Conservation (phyloP, 2,797 vertebrate species). For the Potorous gilbertii region DNA sequence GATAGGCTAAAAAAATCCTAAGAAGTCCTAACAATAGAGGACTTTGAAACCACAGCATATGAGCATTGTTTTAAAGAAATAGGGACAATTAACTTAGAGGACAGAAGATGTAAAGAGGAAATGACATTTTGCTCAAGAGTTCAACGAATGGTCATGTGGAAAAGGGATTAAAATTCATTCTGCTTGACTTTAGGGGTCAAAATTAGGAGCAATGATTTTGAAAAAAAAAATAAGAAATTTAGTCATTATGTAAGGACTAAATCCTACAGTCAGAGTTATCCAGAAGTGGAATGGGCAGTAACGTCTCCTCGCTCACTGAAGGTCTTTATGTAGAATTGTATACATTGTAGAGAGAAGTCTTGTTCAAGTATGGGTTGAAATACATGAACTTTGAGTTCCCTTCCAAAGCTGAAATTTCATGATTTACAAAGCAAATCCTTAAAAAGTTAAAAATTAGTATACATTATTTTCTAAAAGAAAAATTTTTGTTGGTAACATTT, state of each 20-base stretch:
- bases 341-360: not conserved
- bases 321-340: not conserved
- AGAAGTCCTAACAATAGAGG: not conserved
- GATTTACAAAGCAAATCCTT: not conserved
- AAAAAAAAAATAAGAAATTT: not conserved
- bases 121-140: not conserved
- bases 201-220: not conserved
- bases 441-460: not conserved
- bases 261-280: not conserved
- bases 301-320: not conserved
- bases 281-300: not conserved
- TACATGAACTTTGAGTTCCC: not conserved
- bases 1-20: not conserved
- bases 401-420: not conserved
- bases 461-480: not conserved
- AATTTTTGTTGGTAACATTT: not conserved
- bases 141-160: not conserved
- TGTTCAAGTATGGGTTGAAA: not conserved
- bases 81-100: not conserved
- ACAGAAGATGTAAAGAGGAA: not conserved
- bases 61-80: not conserved
- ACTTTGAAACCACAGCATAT: not conserved
- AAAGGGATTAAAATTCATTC: not conserved
- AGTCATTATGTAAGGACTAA: not conserved
- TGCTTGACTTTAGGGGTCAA: not conserved